Base-by-base conservation (phyloP, 2,797 vertebrate genomes). In the Rhinichthys osculus region DNA sequence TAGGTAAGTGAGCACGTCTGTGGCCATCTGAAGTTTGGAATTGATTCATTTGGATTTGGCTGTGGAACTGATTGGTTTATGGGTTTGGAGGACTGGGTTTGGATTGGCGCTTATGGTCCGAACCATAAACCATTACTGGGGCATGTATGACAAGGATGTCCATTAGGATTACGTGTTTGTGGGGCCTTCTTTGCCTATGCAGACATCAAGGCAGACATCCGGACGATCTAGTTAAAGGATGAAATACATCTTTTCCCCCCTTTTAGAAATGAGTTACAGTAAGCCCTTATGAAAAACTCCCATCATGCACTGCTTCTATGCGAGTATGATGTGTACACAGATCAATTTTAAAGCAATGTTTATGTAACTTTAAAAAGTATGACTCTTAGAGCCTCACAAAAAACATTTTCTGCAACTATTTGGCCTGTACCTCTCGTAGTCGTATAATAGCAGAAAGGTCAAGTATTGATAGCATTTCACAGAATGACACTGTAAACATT, bases 21-120 rank as follows among this genome's bases (percentile, higher is more conserved):
- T 89, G 88, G 76, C 83, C 89, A 83, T 89, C 54, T 83, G 81
- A 87, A 79, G 77, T 90, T 89, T 90, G 86, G 91, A 91, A 91
- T 90, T 90, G 88, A 93, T 92, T 92, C 88, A 87, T 92, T 92
- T 93, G 92, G 90, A 92, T 94, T 93, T 90, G 85, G 77, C 88
- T 54, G 89, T 92, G 93, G 92, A 94, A 94, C 92, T 87, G 91
- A 93, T 92, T 90, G 93, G 91, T 91, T 93, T 93, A 93, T 42
- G 62, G 84, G 81, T 86, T 87, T 81, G 85, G 42, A 86, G 69
- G 73, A 87, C 85, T 83, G 83, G 77, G 81, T 83, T 44, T 85
- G 89, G 90, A 89, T 92, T 88, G 89, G 87, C 74, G 82, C 87
- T 87, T 78, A 86, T 90, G 91, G 88, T 90, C 91, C 87, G 85